Base-by-base conservation (phyloP, 2,797 vertebrate genomes). In the Xenopus petersii region DNA sequence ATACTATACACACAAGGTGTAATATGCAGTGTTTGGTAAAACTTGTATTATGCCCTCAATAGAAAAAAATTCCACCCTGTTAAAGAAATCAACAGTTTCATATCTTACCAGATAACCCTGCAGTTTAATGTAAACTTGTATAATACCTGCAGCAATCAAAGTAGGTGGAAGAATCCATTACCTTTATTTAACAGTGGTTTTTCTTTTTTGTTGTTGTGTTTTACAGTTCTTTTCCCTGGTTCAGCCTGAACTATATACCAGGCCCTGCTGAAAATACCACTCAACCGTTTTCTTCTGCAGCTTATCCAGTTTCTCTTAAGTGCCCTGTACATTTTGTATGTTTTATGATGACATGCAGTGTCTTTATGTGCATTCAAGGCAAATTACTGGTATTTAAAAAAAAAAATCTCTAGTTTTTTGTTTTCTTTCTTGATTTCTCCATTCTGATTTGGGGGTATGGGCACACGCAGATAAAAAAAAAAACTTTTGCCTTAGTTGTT, bases 151-250 rank as follows among this genome's bases (percentile, higher is more conserved):
- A 95, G 95, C 94, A 94, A 92, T 91, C 94, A 93, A 94, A 94
- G 89, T 94, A 90, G 91, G 92, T 89, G 91, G 94, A 91, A 94
- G 90, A 92, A 94, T 95, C 92, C 94, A 94, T 95, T 93, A 95
- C 92, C 92, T 92, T 91, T 96, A 91, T 96, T 98, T 99, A 98
- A 98, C 94, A 92, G 95, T 98, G 95, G 95, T 97, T 94, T 98
- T 97, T 98, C 95, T 98, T 78, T 98, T 95, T 98, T 98, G 95
- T 99, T 97, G 95, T 98, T 98, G 97, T 98, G 97, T 99, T 98
- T 98, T 98, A 97, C 98, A 98, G 96, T 98, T 98, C 94, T 99
- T 98, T 98, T 98, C 95, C 96, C 97, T 97, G 97, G 95, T 98
- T 98, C 96, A 98, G 94, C 96, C 96, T 96, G 94, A 97, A 96